phyloP scores from a whole-genome alignment of 64 coral and sea anemone genomes.

The Acropora yongei region DNA sequence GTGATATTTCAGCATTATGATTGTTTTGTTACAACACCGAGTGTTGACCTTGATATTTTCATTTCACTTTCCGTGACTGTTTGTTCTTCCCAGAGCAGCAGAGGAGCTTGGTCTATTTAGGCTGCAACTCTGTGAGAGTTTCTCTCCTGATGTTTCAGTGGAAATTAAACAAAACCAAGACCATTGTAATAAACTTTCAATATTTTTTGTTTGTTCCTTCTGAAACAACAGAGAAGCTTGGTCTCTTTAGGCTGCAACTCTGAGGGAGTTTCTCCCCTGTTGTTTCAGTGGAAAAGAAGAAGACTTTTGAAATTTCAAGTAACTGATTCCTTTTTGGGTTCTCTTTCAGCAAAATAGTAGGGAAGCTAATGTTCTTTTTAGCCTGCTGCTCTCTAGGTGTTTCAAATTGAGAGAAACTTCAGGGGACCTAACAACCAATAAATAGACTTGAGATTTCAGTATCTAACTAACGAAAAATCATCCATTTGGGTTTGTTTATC shows the following conservation, averaged over 20 bases:
- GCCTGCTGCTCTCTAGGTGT: no score
- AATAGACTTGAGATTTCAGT: no score
- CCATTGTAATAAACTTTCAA: no score
- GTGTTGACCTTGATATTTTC: not conserved
- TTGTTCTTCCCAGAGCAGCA: not conserved
- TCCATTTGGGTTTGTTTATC: no score
- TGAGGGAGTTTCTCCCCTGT: not conserved
- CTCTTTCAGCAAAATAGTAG: not conserved
- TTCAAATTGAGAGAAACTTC: no score
- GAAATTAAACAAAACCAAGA: no score
- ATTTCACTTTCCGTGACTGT: not conserved
- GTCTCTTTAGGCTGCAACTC: not conserved
- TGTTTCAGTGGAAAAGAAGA: not conserved
- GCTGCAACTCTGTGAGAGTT: not conserved
- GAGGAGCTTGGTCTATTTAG: not conserved
- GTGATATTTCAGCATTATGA: not conserved
- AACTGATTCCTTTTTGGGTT: not conserved
- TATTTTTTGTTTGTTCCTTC: no score
- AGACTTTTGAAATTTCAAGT: not conserved
- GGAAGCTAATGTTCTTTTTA: no score
- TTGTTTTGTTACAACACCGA: not conserved
- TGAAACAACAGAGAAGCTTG: no score
- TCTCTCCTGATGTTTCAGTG: no score
- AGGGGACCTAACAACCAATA: no score
- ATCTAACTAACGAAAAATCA: no score